Evolutionary conservation across 2,888 invertebrate genomes (phyloP).

Genomic region (Cheilosia pagana): DNA sequence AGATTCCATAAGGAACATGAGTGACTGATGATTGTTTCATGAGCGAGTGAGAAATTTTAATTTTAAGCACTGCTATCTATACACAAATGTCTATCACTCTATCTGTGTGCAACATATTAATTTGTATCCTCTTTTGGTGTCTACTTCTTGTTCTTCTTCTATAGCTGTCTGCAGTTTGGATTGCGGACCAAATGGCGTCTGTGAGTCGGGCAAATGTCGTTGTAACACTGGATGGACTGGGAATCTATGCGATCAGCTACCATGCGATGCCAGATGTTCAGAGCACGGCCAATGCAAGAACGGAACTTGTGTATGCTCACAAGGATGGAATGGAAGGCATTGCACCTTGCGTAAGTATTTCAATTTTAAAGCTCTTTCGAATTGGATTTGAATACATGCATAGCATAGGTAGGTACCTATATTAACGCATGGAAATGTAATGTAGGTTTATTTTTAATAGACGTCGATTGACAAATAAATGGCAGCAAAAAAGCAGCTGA

Average conservation of each 20-base stretch:
- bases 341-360: constrained; percentile 95
- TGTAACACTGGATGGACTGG: constrained; percentile 98
- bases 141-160: constrained; percentile 81
- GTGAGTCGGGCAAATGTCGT: constrained; percentile 95
- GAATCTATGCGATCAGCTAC: constrained; percentile 94
- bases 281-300: constrained; percentile 98
- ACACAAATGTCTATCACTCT: constrained; percentile 8
- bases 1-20: constrained; percentile 45
- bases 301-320: constrained; percentile 98
- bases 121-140: constrained; percentile 50
- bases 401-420: neutral
- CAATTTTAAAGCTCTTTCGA: neutral
- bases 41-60: constrained; percentile 72
- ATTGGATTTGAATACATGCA: neutral
- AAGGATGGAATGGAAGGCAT: constrained; percentile 99
- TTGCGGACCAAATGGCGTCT: constrained; percentile 97
- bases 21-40: constrained; percentile 70
- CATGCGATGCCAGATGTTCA: constrained; percentile 95
- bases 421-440: neutral
- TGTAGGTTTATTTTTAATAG: neutral
- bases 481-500: too few species aligned
- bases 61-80: constrained; percentile 75
- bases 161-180: constrained; percentile 95
- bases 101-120: constrained; percentile 36
- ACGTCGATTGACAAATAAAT: neutral